phyloP scores from a whole-genome alignment of 2,113 vertebrate genomes.

The Epinephelus lanceolatus region DNA sequence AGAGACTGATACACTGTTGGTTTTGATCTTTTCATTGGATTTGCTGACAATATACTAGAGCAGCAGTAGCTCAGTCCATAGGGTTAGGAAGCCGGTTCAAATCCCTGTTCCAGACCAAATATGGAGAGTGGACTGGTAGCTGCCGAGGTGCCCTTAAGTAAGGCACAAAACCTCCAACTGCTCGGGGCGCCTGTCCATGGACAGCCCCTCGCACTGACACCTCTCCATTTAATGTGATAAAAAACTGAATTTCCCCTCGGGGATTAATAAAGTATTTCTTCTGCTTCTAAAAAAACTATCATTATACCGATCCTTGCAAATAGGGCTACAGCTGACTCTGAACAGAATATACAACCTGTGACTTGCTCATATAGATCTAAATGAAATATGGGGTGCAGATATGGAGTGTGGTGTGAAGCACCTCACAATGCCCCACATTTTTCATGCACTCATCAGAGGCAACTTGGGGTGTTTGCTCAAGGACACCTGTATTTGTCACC shows the following conservation, averaged over 20 bases:
- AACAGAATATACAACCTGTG: neutral
- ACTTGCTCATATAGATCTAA: neutral
- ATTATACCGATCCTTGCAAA: neutral
- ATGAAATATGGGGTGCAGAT: constrained; percentile 11
- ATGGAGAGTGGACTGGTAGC: too few species aligned
- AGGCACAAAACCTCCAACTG: too few species aligned
- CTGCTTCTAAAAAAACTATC: too few species aligned
- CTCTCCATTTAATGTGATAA: too few species aligned
- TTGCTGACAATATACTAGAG: neutral
- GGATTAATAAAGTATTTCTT: too few species aligned
- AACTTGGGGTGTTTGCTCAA: neutral
- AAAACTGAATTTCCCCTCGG: neutral
- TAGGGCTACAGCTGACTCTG: neutral
- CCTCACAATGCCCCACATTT: neutral
- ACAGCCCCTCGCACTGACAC: too few species aligned
- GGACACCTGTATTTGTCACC: neutral
- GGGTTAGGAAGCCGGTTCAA: too few species aligned
- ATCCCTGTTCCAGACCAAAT: too few species aligned
- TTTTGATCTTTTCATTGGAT: neutral
- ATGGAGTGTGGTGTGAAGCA: neutral
- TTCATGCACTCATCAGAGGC: neutral
- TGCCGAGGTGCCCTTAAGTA: too few species aligned
- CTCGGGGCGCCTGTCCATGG: too few species aligned
- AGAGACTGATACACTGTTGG: neutral
- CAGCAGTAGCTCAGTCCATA: too few species aligned